A percentile compares a stretch with the other conserved stretches of the same genome.
Conservation (phyloP, 2,797 vertebrate species). For the Bryconaethiops microstoma region DNA sequence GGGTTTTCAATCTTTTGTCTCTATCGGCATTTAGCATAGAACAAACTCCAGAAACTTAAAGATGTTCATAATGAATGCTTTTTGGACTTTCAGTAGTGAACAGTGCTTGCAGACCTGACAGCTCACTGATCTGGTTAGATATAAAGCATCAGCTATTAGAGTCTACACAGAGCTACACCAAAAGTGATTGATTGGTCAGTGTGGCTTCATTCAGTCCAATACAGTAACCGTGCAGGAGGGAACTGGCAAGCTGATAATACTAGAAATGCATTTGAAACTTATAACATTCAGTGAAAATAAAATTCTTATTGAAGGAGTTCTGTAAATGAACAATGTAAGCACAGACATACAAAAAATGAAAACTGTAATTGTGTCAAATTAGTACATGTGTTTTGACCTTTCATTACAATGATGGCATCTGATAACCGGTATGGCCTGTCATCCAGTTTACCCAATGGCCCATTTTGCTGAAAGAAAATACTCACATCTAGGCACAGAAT, state of each 20-base stretch:
- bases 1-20: neutral
- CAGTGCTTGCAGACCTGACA: neutral
- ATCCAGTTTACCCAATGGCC: constrained; percentile 13
- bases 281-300: constrained; percentile 2
- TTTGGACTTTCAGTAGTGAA: constrained; percentile 24
- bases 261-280: constrained; percentile 11
- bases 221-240: neutral
- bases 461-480: neutral
- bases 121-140: constrained; percentile 8
- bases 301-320: neutral
- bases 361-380: neutral
- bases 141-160: constrained; percentile 5
- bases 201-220: constrained; percentile 28
- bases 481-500: neutral
- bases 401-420: neutral
- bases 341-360: neutral
- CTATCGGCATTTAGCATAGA: neutral
- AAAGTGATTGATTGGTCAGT: constrained; percentile 37
- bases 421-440: constrained; percentile 9
- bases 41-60: neutral
- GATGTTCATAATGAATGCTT: constrained; percentile 10
- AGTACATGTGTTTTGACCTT: neutral
- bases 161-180: constrained; percentile 31
- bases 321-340: neutral
- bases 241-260: constrained; percentile 10